Percentiles rank a stretch among this genome's conserved stretches.
phyloP scores from a whole-genome alignment of 53 echinoderm and acorn worm species.

The Holothuria leucospilota region DNA sequence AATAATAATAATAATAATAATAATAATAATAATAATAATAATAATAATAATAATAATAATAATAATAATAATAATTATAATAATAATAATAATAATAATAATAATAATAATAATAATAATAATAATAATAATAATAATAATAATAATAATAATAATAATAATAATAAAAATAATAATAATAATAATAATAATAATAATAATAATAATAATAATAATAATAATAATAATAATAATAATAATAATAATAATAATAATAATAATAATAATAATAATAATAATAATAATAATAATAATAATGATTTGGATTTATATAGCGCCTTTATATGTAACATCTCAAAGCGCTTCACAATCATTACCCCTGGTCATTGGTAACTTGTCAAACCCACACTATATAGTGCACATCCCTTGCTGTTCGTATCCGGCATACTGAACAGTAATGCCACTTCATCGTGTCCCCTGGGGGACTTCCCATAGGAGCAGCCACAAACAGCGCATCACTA shows the following conservation, averaged over 20 bases:
- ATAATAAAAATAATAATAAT: slow-evolving; percentile 12
- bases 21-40: neutral
- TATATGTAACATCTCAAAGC: too few relatives aligned
- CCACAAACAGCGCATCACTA: too few relatives aligned
- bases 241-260: neutral
- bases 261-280: neutral
- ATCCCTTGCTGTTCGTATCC: too few relatives aligned
- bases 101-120: neutral
- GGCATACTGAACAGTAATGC: too few relatives aligned
- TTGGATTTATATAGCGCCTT: too few relatives aligned
- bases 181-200: slow-evolving; percentile 9
- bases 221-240: slow-evolving; percentile 13
- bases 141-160: slow-evolving; percentile 3
- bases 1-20: neutral
- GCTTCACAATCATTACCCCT: too few relatives aligned
- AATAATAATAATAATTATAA: slow-evolving; percentile 8
- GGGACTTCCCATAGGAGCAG: too few relatives aligned
- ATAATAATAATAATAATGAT: too few relatives aligned
- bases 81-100: neutral
- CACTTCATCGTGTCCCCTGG: too few relatives aligned
- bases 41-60: slow-evolving; percentile 17
- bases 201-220: neutral
- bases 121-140: neutral
- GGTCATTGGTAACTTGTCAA: too few relatives aligned
- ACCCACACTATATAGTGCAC: too few relatives aligned